These are phyloP conservation scores for Odontamblyopus rebecca DNA, from an alignment of 2,797 vertebrate species.

Conservation along the genomic window DNA sequence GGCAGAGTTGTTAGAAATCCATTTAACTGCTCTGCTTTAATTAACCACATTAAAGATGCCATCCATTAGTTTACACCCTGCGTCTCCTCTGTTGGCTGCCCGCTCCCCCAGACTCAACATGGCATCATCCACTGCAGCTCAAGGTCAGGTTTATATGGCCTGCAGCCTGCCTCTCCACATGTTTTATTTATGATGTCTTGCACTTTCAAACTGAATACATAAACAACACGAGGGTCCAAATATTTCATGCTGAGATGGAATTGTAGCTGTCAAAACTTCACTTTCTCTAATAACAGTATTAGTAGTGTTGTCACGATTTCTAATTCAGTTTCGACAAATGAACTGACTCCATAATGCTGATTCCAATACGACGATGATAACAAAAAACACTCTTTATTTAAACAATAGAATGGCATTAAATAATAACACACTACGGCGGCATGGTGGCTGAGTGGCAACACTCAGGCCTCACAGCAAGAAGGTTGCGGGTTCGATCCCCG, in stretches of 20 bases:
- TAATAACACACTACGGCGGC: no score
- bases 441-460: no score
- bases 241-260: conserved; percentile 8
- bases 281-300: not conserved
- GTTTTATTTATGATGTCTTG: conserved; percentile 7
- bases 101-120: not conserved
- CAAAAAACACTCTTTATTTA: no score
- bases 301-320: no score
- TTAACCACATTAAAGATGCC: conserved; percentile 5
- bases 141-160: conserved; percentile 3
- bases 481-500: no score
- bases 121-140: conserved; percentile 4
- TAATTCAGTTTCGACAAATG: no score
- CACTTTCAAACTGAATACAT: conserved; percentile 2
- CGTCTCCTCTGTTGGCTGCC: conserved; percentile 3
- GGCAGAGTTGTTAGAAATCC: conserved; percentile 14
- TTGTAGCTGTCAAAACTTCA: not conserved
- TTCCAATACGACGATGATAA: no score
- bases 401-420: no score
- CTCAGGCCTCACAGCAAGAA: no score
- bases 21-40: conserved; percentile 2
- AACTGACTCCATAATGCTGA: no score
- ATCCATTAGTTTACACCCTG: conserved; percentile 2
- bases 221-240: not conserved
- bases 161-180: conserved; percentile 12